phyloP scores from a whole-genome alignment of 2,797 vertebrate genomes.

The Falco berigora region DNA sequence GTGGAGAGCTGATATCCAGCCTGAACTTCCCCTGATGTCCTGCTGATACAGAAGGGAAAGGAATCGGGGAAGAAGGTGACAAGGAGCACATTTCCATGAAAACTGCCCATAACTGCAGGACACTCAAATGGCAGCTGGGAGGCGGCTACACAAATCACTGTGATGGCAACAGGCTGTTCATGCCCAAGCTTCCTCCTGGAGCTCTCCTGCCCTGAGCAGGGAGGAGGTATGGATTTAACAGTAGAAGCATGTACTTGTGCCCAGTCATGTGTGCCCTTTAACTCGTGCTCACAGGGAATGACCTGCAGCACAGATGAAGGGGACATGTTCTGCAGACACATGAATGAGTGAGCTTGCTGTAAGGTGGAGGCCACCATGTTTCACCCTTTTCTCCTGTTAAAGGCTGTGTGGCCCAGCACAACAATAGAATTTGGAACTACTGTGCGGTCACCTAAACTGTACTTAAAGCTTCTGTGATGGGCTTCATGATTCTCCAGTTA shows the following conservation, averaged over 20 bases:
- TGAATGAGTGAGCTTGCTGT: background rate
- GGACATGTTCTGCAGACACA: background rate
- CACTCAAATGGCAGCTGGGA: background rate
- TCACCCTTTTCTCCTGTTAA: background rate
- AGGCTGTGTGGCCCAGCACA: background rate
- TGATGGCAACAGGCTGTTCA: background rate
- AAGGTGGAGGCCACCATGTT: background rate
- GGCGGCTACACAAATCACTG: background rate
- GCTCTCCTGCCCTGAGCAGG: background rate
- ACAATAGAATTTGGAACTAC: background rate
- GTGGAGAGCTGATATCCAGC: background rate
- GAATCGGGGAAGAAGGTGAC: background rate
- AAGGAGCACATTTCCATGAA: background rate
- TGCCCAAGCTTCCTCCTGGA: background rate
- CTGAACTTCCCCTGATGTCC: background rate
- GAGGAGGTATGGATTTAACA: background rate
- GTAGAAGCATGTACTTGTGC: background rate
- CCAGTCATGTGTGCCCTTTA: background rate
- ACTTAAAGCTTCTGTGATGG: background rate
- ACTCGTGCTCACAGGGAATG: background rate
- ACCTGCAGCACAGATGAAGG: background rate
- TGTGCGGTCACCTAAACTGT: background rate
- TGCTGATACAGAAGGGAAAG: background rate
- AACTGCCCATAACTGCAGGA: background rate
- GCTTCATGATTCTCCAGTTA: background rate